phyloP scores from a whole-genome alignment of 2,888 invertebrate genomes.

The Buathra laborator region DNA sequence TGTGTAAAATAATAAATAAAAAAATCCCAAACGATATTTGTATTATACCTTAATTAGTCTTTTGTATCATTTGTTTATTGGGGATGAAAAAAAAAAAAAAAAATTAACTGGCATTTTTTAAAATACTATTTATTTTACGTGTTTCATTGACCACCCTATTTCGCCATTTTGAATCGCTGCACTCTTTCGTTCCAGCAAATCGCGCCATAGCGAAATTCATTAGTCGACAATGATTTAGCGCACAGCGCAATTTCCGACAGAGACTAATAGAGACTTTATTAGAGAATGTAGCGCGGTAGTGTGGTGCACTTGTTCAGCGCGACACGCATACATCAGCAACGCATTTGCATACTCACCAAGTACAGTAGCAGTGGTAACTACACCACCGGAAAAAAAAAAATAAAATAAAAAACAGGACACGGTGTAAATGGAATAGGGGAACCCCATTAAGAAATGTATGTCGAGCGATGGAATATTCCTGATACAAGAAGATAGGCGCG shows the following conservation, averaged over 20 bases:
- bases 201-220: slow-evolving; percentile 1
- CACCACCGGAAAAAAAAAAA: slow-evolving; percentile 7
- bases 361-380: slow-evolving; percentile 55
- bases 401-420: slow-evolving; percentile 24
- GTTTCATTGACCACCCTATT: too few species aligned
- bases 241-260: slow-evolving; percentile 22
- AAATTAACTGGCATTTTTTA: too few species aligned
- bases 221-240: neutral
- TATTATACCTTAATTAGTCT: too few species aligned
- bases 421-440: slow-evolving; percentile 62
- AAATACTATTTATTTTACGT: too few species aligned
- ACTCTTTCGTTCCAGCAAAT: neutral
- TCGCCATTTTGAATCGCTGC: neutral
- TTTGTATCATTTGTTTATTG: too few species aligned
- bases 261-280: slow-evolving; percentile 65
- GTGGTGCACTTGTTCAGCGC: slow-evolving; percentile 13
- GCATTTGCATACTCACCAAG: slow-evolving; percentile 65
- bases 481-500: slow-evolving; percentile 54
- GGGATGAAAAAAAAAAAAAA: too few species aligned
- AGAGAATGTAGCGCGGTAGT: slow-evolving; percentile 40
- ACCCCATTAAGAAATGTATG: slow-evolving; percentile 67
- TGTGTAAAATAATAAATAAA: too few species aligned
- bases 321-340: slow-evolving; percentile 46
- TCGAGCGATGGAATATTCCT: slow-evolving; percentile 64
- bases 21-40: too few species aligned